These are phyloP conservation scores for Deilephila elpenor DNA, from an alignment of 2,888 invertebrate genomes.

Conservation along the genomic window DNA sequence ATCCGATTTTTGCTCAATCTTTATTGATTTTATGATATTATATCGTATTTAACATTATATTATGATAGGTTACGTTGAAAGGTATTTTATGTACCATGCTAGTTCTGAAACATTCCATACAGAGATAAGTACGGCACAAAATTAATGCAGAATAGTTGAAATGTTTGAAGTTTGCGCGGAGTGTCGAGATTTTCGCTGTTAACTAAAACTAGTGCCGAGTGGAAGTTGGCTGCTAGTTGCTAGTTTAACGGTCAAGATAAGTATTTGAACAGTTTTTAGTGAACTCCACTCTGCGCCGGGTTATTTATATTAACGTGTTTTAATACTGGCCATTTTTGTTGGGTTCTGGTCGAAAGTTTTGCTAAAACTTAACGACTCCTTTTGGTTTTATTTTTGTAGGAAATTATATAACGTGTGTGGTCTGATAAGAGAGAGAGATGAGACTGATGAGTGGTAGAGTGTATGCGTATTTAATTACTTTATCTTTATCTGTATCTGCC, in stretches of 20 bases:
- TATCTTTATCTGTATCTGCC: too few species aligned
- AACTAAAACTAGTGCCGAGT: slow-evolving; percentile 3
- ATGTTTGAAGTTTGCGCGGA: neutral
- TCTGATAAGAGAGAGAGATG: too few species aligned
- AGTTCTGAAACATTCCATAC: neutral
- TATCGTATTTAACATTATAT: neutral
- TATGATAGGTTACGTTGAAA: too few species aligned
- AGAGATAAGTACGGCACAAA: neutral
- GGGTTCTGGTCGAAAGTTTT: neutral
- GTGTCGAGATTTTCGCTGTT: neutral
- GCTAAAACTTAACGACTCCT: neutral
- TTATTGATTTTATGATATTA: neutral
- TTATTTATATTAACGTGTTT: slow-evolving; percentile 11
- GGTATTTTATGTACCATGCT: neutral
- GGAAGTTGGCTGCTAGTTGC: slow-evolving; percentile 3
- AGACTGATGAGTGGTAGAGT: too few species aligned
- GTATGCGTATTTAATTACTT: too few species aligned
- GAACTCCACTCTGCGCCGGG: neutral
- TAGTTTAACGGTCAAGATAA: slow-evolving; percentile 26
- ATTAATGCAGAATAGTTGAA: neutral
- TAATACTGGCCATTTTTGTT: neutral
- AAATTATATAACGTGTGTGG: neutral
- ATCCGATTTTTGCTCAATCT: too few species aligned
- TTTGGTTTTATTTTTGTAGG: neutral
- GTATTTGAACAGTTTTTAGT: slow-evolving; percentile 12